These are phyloP conservation scores for Amphipoea lucens DNA, from an alignment of 2,888 invertebrate species.

Conservation along the genomic window DNA sequence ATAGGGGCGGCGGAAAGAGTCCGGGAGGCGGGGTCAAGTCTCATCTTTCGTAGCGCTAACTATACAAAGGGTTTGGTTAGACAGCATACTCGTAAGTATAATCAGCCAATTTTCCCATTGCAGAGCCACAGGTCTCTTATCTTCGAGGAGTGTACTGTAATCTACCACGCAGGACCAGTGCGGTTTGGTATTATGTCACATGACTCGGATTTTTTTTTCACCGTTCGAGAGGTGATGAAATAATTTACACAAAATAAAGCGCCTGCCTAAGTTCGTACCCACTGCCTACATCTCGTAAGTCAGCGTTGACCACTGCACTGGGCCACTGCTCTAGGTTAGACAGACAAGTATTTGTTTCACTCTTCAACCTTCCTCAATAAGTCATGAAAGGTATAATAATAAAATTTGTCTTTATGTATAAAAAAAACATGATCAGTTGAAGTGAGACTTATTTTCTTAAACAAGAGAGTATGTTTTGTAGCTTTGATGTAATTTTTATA, in stretches of 20 bases:
- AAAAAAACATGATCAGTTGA: background rate
- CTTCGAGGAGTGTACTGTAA: background rate
- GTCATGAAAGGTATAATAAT: background rate
- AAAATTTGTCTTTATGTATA: background rate
- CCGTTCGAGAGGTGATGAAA: background rate
- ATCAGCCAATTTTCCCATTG: no score
- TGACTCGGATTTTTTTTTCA: background rate
- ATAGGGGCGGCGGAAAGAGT: no score
- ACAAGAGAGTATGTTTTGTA: background rate
- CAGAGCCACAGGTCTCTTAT: no score
- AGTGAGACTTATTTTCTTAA: background rate
- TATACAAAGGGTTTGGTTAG: no score
- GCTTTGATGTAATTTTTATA: no score
- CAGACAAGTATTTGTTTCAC: background rate
- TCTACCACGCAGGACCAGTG: background rate
- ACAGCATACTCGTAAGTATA: no score
- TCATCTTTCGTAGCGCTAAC: no score
- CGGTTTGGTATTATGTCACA: background rate
- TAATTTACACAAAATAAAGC: background rate
- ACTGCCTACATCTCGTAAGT: background rate
- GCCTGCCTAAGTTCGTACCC: background rate
- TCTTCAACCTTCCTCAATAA: background rate
- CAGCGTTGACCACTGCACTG: background rate
- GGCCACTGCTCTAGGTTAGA: background rate
- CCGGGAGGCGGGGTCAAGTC: no score